Evolutionary conservation across 2,888 invertebrate genomes (phyloP), one percentile per base, ranked within the genome.

Genomic region (Campaea margaritaria): DNA sequence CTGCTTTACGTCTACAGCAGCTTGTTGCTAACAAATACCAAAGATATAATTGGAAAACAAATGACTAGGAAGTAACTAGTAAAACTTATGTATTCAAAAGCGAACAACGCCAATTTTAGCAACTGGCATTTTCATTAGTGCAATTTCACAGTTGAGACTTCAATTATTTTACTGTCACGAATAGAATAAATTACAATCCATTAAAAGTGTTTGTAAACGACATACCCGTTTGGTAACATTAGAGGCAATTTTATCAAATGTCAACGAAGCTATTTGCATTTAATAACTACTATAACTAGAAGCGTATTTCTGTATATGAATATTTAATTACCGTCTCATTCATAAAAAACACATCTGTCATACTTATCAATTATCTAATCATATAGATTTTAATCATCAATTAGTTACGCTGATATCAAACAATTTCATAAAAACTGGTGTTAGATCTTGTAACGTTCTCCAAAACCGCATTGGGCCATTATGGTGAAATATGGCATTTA

Each of bases 161-260:
- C 44, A 39, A 49, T 50, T 51, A 57, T 57, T 57, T 31, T 21
- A 50, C 28, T 51, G 41, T 45, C 31, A 49, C 27, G 45, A 34
- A 45, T 50, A 34, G 45, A 51, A 57, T 57, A 51, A 51, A 57
- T 57, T 57, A 57, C 13, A 5, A 45, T 39, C 38, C 27, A 13
- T 21, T 21, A 21, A 41, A 10, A n/a, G 21, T 46, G 50, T 46
- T 51, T 21, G 21, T 21, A 21, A 51, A 45, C 56, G 31, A 41
- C 14, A 21, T 12, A 44, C 44, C 28, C 34, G 39, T 50, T 36
- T 44, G 15, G 41, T 28, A 43, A 43, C 38, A 43, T 11, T 16
- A 49, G n/a, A 12, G 39, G 16, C 27, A 45, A 44, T 49, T 34
- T 38, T 12, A 43, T 34, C 41, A 55, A 44, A 43, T 15, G 38